Base-by-base conservation (phyloP, 2,113 vertebrate species). In the Aix galericulata region DNA sequence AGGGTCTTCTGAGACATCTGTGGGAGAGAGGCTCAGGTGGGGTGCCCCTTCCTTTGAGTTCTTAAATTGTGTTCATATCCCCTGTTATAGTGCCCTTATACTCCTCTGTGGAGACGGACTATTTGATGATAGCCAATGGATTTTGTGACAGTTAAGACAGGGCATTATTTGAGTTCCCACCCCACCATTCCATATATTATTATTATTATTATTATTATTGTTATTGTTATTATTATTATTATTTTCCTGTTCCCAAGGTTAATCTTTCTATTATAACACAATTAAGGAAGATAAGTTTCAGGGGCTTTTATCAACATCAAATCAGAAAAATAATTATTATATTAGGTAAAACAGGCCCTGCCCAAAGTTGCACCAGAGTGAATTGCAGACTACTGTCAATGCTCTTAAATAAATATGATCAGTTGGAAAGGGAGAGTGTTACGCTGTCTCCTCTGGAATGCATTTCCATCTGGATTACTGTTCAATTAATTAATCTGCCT, bases 371-470 rank as follows among this genome's bases (percentile, higher is more conserved):
- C 62, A 95, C 89, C 93, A 91, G 82, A 82, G 67, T 67, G 84
- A 95, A 94, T 85, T 94, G 53, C 55, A 96, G 63, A 82, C 55
- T 93, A 56, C 72, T 93, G 48, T 13, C 76, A 96, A 86, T 75
- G 17, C 56, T 90, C 80, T 93, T 90, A 96, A 95, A 77, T 94
- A 93, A 96, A 88, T 88, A 88, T 76, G 48, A 96, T 94, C 92
- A 94, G 75, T 50, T 94, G 66, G 73, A 95, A 95, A 81, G 88
- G 76, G 90, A 82, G 14, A 77, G 6, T 40, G 60, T 89, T 94
- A 23, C 23, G 67, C 25, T 71, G 50, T 59, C 59, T 95, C 89
- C 42, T 48, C 31, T 81, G 69, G 48, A 95, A 95, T 76, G 77
- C 23, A 66, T 90, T 86, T 90, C 92, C 93, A 92, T 31, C 66